These are phyloP conservation scores for Cyprinodon diabolis DNA, from an alignment of 2,797 vertebrate species.

Conservation along the genomic window DNA sequence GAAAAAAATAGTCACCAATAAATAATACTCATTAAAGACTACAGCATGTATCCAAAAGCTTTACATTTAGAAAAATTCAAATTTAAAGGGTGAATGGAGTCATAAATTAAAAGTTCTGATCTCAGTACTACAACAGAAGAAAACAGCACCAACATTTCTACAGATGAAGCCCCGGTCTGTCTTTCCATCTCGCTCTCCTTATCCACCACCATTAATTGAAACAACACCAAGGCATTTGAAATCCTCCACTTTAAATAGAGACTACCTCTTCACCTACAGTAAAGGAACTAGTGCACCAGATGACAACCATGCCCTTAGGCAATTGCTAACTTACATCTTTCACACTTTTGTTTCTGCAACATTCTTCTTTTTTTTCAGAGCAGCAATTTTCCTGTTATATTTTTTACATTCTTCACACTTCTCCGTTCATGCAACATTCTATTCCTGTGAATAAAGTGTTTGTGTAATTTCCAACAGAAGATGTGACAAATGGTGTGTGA, in stretches of 20 bases:
- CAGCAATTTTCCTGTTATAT: background rate
- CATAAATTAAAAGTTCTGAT: background rate
- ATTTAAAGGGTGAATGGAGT: background rate
- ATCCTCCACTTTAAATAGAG: background rate
- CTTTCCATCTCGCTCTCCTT: background rate
- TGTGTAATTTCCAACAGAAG: background rate
- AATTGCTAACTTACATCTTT: background rate
- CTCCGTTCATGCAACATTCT: slow-evolving; percentile 5
- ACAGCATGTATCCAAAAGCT: background rate
- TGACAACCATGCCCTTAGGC: background rate
- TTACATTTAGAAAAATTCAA: background rate
- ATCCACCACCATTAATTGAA: background rate
- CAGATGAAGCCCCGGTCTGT: background rate
- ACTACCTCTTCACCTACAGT: background rate
- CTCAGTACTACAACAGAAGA: too few species aligned
- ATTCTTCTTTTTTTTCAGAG: background rate
- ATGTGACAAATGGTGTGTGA: slow-evolving; percentile 5
- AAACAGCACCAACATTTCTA: background rate
- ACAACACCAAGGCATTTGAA: background rate
- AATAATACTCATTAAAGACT: background rate
- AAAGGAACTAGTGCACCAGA: background rate
- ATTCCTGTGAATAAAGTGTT: slow-evolving; percentile 3
- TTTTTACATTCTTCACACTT: slow-evolving; percentile 1
- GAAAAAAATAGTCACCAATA: background rate
- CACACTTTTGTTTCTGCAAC: background rate